These are phyloP conservation scores for Sebastes wilsoni DNA, from an alignment of 2,797 vertebrate genomes.

Conservation along the genomic window DNA sequence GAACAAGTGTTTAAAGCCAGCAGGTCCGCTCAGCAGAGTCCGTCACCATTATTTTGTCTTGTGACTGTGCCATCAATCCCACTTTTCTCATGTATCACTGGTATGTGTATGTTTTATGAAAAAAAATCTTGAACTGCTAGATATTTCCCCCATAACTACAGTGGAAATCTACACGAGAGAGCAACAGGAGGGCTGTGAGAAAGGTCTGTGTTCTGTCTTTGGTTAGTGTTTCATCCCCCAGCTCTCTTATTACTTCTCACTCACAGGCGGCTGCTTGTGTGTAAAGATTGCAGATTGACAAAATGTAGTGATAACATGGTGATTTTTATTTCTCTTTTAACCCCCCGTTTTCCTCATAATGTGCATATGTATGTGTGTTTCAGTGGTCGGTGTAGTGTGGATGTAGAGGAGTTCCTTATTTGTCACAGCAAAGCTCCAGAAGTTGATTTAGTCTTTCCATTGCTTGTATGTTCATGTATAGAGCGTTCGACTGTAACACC, in stretches of 20 bases:
- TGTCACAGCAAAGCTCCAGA: constrained; percentile 20
- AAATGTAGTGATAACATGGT: constrained; percentile 67
- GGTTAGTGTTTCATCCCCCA: constrained; percentile 72
- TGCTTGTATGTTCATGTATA: constrained; percentile 18
- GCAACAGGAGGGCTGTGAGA: constrained; percentile 31
- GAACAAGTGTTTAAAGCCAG: constrained; percentile 57
- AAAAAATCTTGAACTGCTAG: constrained; percentile 10
- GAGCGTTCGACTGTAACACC: constrained; percentile 24
- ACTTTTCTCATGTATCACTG: background rate
- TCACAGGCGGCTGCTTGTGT: constrained; percentile 28
- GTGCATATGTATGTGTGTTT: constrained; percentile 38
- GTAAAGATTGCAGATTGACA: constrained; percentile 36
- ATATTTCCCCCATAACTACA: constrained; percentile 5
- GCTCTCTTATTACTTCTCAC: constrained; percentile 9
- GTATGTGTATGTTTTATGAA: constrained; percentile 3
- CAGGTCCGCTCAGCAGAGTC: constrained; percentile 41
- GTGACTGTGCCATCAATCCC: background rate
- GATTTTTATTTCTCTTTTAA: constrained; percentile 25
- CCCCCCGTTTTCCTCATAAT: constrained; percentile 5
- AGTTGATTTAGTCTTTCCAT: background rate
- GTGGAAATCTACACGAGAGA: constrained; percentile 33
- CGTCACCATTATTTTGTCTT: background rate
- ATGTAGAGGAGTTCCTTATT: constrained; percentile 36
- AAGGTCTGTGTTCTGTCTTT: constrained; percentile 73
- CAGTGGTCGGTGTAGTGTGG: constrained; percentile 63